Evolutionary conservation across 2,888 invertebrate genomes (phyloP), one percentile per base, ranked within the genome.

Genomic region (Neoitamus cyanurus): DNA sequence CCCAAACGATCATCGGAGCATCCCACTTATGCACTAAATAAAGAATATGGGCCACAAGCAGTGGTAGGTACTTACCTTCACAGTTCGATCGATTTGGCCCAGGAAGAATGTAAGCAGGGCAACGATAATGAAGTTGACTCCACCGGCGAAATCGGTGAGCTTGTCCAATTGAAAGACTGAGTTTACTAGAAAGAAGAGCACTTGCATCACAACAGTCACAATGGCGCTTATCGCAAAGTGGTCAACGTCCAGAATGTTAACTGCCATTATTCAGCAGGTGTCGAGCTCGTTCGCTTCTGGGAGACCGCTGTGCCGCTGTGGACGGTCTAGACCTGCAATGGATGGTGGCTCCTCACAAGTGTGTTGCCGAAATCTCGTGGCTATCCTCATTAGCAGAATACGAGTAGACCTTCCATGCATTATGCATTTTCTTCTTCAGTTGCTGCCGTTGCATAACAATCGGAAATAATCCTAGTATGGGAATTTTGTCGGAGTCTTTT

Each of bases 101-200:
- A 97, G 92, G 89, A 96, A 95, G 92, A 98, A 97, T 34, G 97
- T 97, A 70, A 97, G 92, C 86, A 98, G 91, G 7, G 97, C 97
- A 87, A 98, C 93, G 83, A 97, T 95, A 87, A 97, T 96, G 91
- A 98, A 98, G 92, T 98, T 98, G 84, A 96, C 95, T 84, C 98
- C 98, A 7, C 98, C 97, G 86, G 97, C 97, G 92, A 98, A 97
- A 91, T 98, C 98, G 0, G 97, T 97, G 84, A 98, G 93, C 92
- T 97, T 97, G 90, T 98, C 97, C 92, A 96, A 94, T 91, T 97
- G 96, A 88, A 96, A 96, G 84, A 95, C 93, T 4, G 97, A 96
- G 68, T 97, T 97, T 87, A 98, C 94, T 48, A 95, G 93, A 92
- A 98, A 98, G 92, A 97, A 98, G 83, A 96, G 92, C 83, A 97